Evolutionary conservation across 2,797 vertebrate genomes (phyloP), one percentile per base, ranked within the genome.

Genomic region (Synaphobranchus kaupii): DNA sequence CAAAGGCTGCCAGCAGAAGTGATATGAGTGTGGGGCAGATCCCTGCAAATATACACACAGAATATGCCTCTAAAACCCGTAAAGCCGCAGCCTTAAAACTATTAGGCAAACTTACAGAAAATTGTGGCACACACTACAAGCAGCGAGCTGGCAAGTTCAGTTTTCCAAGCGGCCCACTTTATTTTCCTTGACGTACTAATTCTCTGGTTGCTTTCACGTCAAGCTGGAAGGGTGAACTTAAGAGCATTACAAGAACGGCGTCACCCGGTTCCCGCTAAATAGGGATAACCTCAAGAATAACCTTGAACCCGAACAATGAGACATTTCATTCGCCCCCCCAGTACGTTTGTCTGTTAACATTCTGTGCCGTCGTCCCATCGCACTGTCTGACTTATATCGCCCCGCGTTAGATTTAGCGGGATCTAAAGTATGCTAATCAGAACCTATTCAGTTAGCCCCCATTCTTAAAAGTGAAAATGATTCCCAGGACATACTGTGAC

Each of bases 401-500:
- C 91, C 92, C 92, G 94, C 92, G 89, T 88, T 92, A 95, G 95
- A 96, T 95, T 95, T 95, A 94, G 95, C 95, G 94, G 93, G 94
- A 95, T 95, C 94, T 96, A 95, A 95, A 94, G 94, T 92, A 95
- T 96, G 95, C 91, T 95, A 95, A 96, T 95, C 93, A 94, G 94
- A 94, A 95, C 93, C 94, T 95, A 94, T 94, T 94, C 93, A 87
- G 87, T 89, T 88, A 87, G 90, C 92, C 90, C 91, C 88, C 91
- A 91, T 87, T 90, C 92, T 90, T 93, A 92, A 92, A 92, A 90
- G 90, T 89, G 63, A 87, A 85, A 88, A 91, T 86, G 93, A 94
- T 93, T 96, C 95, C 95, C 95, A 95, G 95, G 95, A 96, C 95
- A 95, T 93, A 94, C 92, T 93, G 93, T 96, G 95, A 95, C 95